Evolutionary conservation across 2,888 invertebrate genomes (phyloP), one percentile per base, ranked within the genome.

Genomic region (Unio delphinus): DNA sequence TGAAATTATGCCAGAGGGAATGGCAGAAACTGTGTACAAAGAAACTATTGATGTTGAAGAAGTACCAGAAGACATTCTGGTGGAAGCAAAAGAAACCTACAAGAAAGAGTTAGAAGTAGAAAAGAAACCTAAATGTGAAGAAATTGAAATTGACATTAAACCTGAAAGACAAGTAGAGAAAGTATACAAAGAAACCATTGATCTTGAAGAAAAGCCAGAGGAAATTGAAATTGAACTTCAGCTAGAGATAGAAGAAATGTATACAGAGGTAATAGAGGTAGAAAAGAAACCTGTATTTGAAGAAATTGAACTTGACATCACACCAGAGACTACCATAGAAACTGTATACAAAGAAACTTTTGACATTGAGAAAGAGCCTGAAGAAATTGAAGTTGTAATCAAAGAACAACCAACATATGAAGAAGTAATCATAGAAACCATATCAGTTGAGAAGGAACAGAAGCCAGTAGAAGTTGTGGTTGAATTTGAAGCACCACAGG

Each of bases 371-470:
- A 45, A 45, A 45, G 3, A 15, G 11, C 45, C 45, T 45, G 45
- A 45, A 45, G 15, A 45, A 45, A 45, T 45, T 11, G 45, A 45
- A 45, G 54, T 71, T n/a, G 61, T 64, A 20, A 55, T 57, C 23
- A 30, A 64, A 57, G 59, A 64, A 59, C 56, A 63, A 34, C 54
- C 60, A 63, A 30, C 57, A n/a, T 57, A 26, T 23, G 69, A 68
- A 69, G 70, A 64, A 45, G 72, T 74, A 56, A 68, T 71, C 61
- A 23, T 26, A 45, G 58, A 57, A n/a, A 45, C 58, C 45, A 59
- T 28, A 67, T 28, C 55, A 11, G 20, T 56, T 8, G 61, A 67
- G 30, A 45, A 45, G 45, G 15, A 45, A 45, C 8, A 45, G 45
- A 45, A 45, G 15, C 15, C 45, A 15, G 15, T 45, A 15, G 45